Base-by-base conservation (phyloP, 1,140 invertebrate species). In the Belonocnema kinseyi region DNA sequence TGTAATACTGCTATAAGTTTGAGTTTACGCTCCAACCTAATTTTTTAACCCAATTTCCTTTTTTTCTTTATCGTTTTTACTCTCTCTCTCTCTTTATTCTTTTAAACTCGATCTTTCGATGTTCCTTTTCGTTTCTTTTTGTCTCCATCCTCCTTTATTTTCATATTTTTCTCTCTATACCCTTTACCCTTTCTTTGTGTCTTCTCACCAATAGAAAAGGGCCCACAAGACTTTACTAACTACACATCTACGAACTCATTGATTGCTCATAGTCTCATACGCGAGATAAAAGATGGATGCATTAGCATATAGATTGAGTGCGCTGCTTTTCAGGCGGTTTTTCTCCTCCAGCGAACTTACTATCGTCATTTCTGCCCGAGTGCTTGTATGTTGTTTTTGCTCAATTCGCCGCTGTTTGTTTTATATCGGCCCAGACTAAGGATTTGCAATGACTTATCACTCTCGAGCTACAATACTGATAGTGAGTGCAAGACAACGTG, bases 301-400 rank as follows among this genome's bases (percentile, higher is more conserved):
- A 79, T 79, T 79, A 79, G 50, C 77, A 79, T 79, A 75, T 79
- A 79, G 72, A 79, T 79, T 61, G 74, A 74, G 74, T 76, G 52
- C 8, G 50, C 70, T 58, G 75, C 73, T 79, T 75, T 76, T 73
- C 61, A 66, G 61, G 26, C 61, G 33, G 33, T 66, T 66, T 66
- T 66, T 66, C 61, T 66, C 61, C 61, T n/a, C 26, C 26, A 66
- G 61, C 26, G 2, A 66, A 66, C 21, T 66, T 71, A 54, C 46
- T 79, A 72, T 52, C 71, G 52, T 66, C 58, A 66, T 40, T 66
- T 40, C 26, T 21, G 13, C 10, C 26, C 61, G 16, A 13, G 19
- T 56, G 16, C 17, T 56, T 56, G 21, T 66, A 21, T 66, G 10
- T 66, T 66, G 40, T 66, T 66, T 66, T 66, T 40, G 5, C 61